A percentile compares a stretch with the other conserved stretches of the same genome.
Conservation (phyloP, 1,140 invertebrate species). For the Araneus ventricosus region DNA sequence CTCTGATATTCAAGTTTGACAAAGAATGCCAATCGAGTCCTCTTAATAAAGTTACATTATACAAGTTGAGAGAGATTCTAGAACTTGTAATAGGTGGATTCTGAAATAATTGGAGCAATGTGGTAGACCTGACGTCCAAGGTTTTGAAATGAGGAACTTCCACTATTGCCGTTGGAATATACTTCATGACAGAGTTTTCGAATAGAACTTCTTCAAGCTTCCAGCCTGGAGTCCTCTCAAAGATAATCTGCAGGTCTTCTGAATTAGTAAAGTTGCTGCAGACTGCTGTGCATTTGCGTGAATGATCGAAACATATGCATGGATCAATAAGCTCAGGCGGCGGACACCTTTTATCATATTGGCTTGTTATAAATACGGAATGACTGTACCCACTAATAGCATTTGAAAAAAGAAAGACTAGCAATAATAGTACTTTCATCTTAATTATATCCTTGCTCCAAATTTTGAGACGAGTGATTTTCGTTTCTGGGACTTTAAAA, state of each 20-base stretch:
- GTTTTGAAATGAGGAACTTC: not conserved
- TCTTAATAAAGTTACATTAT: not conserved
- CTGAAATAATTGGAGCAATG: not conserved
- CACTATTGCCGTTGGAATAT: not conserved
- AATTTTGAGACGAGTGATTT: not conserved
- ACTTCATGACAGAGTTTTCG: not conserved
- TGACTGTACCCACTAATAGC: not conserved
- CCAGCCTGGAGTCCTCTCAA: not conserved
- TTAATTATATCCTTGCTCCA: not conserved
- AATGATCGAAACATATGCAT: not conserved
- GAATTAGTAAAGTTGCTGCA: not conserved
- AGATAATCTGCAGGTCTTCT: not conserved
- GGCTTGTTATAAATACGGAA: not conserved
- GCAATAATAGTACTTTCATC: not conserved
- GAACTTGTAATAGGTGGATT: not conserved
- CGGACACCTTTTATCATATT: not conserved
- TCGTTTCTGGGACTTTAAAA: not conserved
- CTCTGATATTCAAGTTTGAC: not conserved
- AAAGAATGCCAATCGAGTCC: not conserved
- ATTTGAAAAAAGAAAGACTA: not conserved
- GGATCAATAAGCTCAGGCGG: not conserved
- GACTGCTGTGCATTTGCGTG: not conserved
- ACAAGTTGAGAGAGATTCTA: not conserved
- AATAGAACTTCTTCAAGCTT: not conserved
- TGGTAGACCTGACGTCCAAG: not conserved